Evolutionary conservation across 2,888 invertebrate species (phyloP).

Genomic region (Zelleria hepariella): DNA sequence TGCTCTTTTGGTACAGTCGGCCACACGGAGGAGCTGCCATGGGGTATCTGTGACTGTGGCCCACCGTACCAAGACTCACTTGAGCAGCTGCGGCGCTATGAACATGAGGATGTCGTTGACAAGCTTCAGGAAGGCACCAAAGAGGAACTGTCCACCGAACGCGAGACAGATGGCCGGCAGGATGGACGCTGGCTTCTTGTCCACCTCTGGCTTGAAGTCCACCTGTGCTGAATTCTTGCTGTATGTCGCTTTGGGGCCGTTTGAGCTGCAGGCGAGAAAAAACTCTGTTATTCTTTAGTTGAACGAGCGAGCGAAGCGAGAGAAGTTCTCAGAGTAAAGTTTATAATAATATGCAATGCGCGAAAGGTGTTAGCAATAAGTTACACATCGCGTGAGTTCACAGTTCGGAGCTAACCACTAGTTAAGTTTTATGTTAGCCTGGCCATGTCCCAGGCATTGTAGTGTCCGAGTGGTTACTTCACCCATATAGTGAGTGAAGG

Average conservation of each 20-base stretch:
- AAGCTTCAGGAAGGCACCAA: conserved; percentile 88
- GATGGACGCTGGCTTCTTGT: conserved; percentile 84
- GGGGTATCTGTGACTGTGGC: not conserved
- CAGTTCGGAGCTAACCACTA: too few species aligned
- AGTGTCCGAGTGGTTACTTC: too few species aligned
- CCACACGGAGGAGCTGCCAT: too few species aligned
- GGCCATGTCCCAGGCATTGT: too few species aligned
- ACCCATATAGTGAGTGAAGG: too few species aligned
- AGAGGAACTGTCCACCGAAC: conserved; percentile 88
- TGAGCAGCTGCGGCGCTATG: conserved; percentile 89
- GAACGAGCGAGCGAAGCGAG: too few species aligned
- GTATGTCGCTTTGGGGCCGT: conserved; percentile 74
- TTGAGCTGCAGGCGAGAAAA: conserved; percentile 26
- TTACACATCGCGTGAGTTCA: too few species aligned
- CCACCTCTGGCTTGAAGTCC: conserved; percentile 82
- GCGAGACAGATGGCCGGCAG: conserved; percentile 87
- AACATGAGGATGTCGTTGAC: conserved; percentile 89
- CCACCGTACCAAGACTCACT: conserved; percentile 75
- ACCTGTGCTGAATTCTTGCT: conserved; percentile 80
- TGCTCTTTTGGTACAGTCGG: too few species aligned
- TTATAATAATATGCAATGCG: too few species aligned
- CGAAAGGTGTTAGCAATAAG: too few species aligned
- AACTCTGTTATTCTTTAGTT: not conserved
- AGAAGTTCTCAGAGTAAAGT: too few species aligned
- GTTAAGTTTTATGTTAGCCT: too few species aligned